Evolutionary conservation across 2,888 invertebrate genomes (phyloP).

Genomic region (Dicranocentrus wangi): DNA sequence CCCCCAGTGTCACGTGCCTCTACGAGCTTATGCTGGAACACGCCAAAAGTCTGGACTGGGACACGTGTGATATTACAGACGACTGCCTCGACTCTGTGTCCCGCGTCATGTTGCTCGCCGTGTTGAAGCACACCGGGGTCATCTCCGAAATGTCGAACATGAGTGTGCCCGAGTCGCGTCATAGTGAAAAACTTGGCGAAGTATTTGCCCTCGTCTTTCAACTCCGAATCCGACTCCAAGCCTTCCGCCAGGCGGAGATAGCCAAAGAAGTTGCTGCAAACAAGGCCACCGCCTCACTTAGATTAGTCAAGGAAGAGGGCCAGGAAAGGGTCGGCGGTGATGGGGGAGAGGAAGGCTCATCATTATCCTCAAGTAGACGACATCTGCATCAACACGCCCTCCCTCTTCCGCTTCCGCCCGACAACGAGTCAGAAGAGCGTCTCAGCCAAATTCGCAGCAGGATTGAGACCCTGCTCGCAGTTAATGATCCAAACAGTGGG

Average conservation of each 20-base stretch:
- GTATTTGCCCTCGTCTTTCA: slow-evolving; percentile 73
- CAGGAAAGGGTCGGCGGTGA: background rate
- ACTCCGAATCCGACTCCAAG: slow-evolving; percentile 72
- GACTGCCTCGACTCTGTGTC: slow-evolving; percentile 76
- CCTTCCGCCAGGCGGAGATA: slow-evolving; percentile 68
- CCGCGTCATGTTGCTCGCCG: slow-evolving; percentile 77
- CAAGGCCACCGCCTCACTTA: background rate
- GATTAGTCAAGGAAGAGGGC: background rate
- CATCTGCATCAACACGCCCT: background rate
- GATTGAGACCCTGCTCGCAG: slow-evolving; percentile 15
- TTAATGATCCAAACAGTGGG: background rate
- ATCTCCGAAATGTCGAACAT: slow-evolving; percentile 74
- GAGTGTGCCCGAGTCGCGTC: slow-evolving; percentile 74
- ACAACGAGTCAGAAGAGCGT: slow-evolving; percentile 28
- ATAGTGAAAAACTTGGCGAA: slow-evolving; percentile 71
- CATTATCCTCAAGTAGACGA: too few species aligned
- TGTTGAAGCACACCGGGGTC: slow-evolving; percentile 78
- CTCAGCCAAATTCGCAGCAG: background rate
- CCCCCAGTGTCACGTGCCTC: slow-evolving; percentile 68
- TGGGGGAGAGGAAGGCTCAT: background rate
- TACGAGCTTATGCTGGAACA: slow-evolving; percentile 76
- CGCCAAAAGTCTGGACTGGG: slow-evolving; percentile 76
- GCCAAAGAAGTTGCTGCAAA: slow-evolving; percentile 31
- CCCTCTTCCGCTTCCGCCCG: background rate
- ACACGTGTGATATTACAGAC: slow-evolving; percentile 77